These are phyloP conservation scores for Epizoanthus ramosus DNA, from an alignment of 92 coral and sea anemone genomes.

Conservation along the genomic window DNA sequence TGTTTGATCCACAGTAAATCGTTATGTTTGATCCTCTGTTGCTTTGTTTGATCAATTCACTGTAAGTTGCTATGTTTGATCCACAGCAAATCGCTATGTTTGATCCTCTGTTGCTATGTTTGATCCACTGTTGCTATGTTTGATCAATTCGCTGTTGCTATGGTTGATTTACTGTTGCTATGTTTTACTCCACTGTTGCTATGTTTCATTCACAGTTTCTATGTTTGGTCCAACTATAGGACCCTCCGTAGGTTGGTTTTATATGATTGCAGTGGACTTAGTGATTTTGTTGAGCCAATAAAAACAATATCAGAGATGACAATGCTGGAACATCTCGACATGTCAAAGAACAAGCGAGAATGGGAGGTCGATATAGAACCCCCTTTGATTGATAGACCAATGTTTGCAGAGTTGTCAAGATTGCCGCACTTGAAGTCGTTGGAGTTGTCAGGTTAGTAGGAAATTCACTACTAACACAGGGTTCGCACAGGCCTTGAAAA, in stretches of 20 bases:
- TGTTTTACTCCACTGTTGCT: not conserved
- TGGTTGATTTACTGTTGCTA: too few species aligned
- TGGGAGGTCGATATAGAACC: conserved; percentile 56
- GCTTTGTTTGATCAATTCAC: too few species aligned
- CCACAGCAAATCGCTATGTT: too few species aligned
- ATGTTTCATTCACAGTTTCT: not conserved
- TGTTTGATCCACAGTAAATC: too few species aligned
- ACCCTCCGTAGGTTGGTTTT: conserved; percentile 67
- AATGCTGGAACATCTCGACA: conserved; percentile 72
- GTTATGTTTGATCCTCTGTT: too few species aligned
- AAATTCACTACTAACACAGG: too few species aligned
- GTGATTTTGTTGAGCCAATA: conserved; percentile 40
- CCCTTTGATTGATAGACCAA: conserved; percentile 52
- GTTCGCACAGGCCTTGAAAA: too few species aligned
- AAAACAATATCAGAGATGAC: conserved; percentile 56
- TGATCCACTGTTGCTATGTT: too few species aligned
- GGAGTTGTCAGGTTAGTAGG: conserved; percentile 64
- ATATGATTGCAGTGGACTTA: conserved; percentile 72
- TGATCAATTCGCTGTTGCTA: too few species aligned
- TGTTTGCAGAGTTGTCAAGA: conserved; percentile 47
- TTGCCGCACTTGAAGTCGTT: conserved; percentile 56
- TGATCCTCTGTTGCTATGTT: too few species aligned
- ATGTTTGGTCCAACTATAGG: conserved; percentile 30
- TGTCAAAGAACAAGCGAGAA: conserved; percentile 73
- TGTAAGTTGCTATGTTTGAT: too few species aligned